Evolutionary conservation across 2,888 invertebrate species (phyloP).

Genomic region (Rugalucina vietnamica): DNA sequence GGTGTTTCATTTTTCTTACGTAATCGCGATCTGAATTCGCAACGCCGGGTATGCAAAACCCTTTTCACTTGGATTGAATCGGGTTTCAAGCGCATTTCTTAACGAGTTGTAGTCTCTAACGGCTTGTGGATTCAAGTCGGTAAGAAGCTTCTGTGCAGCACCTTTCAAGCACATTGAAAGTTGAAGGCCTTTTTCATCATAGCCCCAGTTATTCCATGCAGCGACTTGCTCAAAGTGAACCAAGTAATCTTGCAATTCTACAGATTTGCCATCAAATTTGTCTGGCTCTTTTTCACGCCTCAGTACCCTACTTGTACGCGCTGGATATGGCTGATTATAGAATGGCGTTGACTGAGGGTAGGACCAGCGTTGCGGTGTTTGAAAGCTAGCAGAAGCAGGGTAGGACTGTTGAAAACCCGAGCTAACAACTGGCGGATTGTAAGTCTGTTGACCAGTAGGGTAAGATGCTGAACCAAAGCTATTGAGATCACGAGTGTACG

Average conservation of each 20-base stretch:
- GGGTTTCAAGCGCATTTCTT: background rate
- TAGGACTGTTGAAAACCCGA: too few species aligned
- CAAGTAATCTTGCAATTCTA: conserved; percentile 15
- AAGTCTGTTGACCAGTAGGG: background rate
- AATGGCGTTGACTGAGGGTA: background rate
- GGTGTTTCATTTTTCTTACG: background rate
- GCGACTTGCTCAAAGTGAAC: conserved; percentile 17
- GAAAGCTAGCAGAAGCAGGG: too few species aligned
- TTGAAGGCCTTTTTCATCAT: conserved; percentile 15
- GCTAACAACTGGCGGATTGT: background rate
- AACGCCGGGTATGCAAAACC: conserved; percentile 7
- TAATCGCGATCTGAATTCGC: conserved; percentile 9
- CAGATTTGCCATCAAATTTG: conserved; percentile 14
- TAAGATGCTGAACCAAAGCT: background rate
- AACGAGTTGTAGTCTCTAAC: background rate
- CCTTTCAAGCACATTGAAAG: conserved; percentile 8
- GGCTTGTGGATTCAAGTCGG: background rate
- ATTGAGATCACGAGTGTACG: background rate
- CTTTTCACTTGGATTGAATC: conserved; percentile 15
- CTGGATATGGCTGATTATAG: too few species aligned
- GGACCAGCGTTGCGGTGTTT: background rate
- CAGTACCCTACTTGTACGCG: background rate
- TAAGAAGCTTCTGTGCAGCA: conserved; percentile 19
- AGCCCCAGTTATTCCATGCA: conserved; percentile 10
- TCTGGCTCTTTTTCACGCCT: conserved; percentile 9